Conservation (phyloP, 2,113 vertebrate genomes). For the Athene cunicularia region DNA sequence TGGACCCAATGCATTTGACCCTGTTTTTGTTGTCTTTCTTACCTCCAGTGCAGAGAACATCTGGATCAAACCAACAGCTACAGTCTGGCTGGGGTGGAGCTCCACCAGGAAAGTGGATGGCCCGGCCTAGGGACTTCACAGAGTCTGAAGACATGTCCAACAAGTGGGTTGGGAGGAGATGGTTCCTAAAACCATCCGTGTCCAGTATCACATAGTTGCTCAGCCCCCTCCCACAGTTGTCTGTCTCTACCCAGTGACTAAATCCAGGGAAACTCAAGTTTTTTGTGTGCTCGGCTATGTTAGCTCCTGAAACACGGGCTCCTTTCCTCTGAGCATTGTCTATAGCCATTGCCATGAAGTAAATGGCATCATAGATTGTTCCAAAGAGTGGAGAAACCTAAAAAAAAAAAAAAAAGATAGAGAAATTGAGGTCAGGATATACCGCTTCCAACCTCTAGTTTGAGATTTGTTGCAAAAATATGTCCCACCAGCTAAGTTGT, state of each 20-base stretch:
- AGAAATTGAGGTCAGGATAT: background rate
- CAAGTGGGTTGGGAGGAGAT: conserved; percentile 80
- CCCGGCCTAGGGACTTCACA: conserved; percentile 71
- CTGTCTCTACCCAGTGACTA: conserved; percentile 80
- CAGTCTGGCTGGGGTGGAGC: conserved; percentile 78
- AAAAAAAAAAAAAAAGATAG: background rate
- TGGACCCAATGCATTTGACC: background rate
- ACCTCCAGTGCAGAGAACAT: conserved; percentile 84
- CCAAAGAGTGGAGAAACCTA: conserved; percentile 91
- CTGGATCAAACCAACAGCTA: conserved; percentile 88
- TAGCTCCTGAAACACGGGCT: conserved; percentile 66
- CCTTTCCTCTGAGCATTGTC: conserved; percentile 73
- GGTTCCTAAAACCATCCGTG: conserved; percentile 74
- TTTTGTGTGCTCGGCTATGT: conserved; percentile 76
- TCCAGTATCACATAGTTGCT: conserved; percentile 86
- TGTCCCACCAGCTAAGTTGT: background rate
- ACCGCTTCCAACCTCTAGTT: background rate
- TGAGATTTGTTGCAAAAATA: background rate
- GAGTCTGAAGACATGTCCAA: conserved; percentile 73
- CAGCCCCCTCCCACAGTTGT: conserved; percentile 75
- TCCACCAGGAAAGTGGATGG: conserved; percentile 83
- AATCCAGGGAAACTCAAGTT: conserved; percentile 85
- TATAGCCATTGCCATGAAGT: conserved; percentile 85
- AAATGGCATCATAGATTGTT: conserved; percentile 89
- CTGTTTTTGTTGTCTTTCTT: conserved; percentile 17